Evolutionary conservation across 2,888 invertebrate species (phyloP).

Genomic region (Zaprionus lineosus): DNA sequence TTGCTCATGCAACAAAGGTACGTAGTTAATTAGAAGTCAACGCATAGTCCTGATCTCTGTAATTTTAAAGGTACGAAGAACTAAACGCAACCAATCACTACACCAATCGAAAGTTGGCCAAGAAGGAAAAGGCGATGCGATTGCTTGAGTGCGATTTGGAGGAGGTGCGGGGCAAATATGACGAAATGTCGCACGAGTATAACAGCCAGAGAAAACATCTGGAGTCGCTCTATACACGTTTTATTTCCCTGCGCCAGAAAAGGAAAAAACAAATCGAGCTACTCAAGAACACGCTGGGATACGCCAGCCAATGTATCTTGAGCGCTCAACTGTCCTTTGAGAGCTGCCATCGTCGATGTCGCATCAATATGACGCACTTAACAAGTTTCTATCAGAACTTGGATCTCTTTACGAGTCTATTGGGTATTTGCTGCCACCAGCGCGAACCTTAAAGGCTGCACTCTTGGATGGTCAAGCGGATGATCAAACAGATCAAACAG

Average conservation of each 20-base stretch:
- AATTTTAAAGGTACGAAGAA: slow-evolving; percentile 78
- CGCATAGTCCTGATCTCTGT: no score
- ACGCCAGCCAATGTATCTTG: slow-evolving; percentile 70
- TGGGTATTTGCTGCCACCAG: slow-evolving; percentile 54
- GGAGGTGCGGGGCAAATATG: slow-evolving; percentile 67
- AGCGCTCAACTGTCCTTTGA: slow-evolving; percentile 62
- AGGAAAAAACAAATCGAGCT: slow-evolving; percentile 74
- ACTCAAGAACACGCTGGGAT: slow-evolving; percentile 66
- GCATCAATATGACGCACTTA: slow-evolving; percentile 26
- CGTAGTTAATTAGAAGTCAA: no score
- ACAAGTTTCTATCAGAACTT: slow-evolving; percentile 64
- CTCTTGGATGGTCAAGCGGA: slow-evolving; percentile 22
- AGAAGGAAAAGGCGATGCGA: slow-evolving; percentile 72
- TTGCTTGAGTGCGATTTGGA: slow-evolving; percentile 68
- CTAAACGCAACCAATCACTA: slow-evolving; percentile 72
- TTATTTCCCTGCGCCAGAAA: slow-evolving; percentile 68
- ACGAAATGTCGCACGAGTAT: slow-evolving; percentile 70
- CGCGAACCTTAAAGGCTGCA: slow-evolving; percentile 22
- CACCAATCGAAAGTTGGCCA: slow-evolving; percentile 72
- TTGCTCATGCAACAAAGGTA: slow-evolving; percentile 79
- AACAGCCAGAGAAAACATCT: slow-evolving; percentile 66
- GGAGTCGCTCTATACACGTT: slow-evolving; percentile 69
- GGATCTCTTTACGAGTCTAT: slow-evolving; percentile 62
- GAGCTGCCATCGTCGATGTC: slow-evolving; percentile 14
- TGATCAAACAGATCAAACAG: no score